Percentiles rank a stretch among this genome's conserved stretches.
Conservation (phyloP, 2,888 invertebrate species). For the Ditula angustiorana region DNA sequence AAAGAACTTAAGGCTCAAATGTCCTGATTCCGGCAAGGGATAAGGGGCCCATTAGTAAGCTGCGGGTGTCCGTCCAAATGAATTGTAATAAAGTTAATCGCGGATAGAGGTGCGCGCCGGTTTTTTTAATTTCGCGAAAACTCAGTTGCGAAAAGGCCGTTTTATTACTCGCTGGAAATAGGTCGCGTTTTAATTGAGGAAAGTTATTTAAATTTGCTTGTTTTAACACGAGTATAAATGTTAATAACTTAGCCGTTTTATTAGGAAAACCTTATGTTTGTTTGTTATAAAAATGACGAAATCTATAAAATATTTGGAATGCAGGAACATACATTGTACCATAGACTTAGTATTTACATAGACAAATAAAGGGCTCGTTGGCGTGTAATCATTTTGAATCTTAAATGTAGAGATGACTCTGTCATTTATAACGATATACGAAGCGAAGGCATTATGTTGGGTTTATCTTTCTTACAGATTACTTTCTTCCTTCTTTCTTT, state of each 20-base stretch:
- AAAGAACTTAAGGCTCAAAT: constrained; percentile 30
- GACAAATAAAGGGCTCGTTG: too few species aligned
- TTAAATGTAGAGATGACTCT: too few species aligned
- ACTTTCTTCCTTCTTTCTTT: too few species aligned
- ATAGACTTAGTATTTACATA: too few species aligned
- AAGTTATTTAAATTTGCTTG: constrained; percentile 15
- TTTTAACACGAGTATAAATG: constrained; percentile 9
- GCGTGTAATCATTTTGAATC: too few species aligned
- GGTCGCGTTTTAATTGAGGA: constrained; percentile 46
- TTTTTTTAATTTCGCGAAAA: constrained; percentile 65
- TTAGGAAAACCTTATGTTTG: neutral
- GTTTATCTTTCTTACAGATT: too few species aligned
- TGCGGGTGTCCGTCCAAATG: constrained; percentile 63
- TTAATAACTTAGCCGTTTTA: neutral
- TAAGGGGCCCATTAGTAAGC: constrained; percentile 70
- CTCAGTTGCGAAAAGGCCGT: constrained; percentile 53
- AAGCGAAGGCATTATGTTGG: too few species aligned
- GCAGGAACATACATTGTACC: too few species aligned
- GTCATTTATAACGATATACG: too few species aligned
- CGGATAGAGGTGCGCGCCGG: constrained; percentile 58
- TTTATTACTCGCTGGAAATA: constrained; percentile 57
- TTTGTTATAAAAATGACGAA: neutral
- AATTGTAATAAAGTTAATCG: constrained; percentile 80
- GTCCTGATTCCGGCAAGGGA: constrained; percentile 52
- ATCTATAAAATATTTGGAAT: too few species aligned